Evolutionary conservation across 2,888 invertebrate species (phyloP).

Genomic region (Noctua comes): DNA sequence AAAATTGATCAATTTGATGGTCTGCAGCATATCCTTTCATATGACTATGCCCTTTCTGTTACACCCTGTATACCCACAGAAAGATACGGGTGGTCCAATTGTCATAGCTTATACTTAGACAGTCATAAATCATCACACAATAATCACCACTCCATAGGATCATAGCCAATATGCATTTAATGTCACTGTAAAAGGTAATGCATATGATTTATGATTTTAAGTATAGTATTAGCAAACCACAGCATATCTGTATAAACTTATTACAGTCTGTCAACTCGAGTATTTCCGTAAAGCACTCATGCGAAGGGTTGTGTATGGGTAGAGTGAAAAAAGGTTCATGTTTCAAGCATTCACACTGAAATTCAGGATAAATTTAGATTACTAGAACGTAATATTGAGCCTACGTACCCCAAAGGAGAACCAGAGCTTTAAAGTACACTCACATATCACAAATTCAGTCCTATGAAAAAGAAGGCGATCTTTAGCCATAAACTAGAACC

Average conservation of each 20-base stretch:
- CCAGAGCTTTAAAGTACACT: not conserved
- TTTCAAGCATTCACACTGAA: not conserved
- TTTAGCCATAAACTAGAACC: not conserved
- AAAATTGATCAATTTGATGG: too few relatives aligned
- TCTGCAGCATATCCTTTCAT: too few relatives aligned
- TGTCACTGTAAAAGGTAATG: conserved; percentile 25
- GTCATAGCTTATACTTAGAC: not conserved
- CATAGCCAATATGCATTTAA: conserved; percentile 11
- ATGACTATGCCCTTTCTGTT: too few relatives aligned
- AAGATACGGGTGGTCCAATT: conserved; percentile 6
- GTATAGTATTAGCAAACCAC: not conserved
- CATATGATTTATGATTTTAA: conserved; percentile 14
- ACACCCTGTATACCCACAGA: conserved; percentile 1
- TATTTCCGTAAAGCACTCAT: not conserved
- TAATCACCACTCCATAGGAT: conserved; percentile 16
- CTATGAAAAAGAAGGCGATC: not conserved
- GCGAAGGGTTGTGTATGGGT: not conserved
- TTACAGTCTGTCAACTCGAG: not conserved
- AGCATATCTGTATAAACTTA: not conserved
- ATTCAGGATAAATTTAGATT: not conserved
- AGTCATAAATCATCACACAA: conserved; percentile 21
- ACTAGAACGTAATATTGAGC: not conserved
- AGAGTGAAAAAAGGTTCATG: not conserved
- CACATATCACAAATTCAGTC: not conserved
- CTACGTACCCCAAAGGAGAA: not conserved